A percentile compares a stretch with the other conserved stretches of the same genome.
Conservation (phyloP, 2,888 invertebrate species). For the Camponotus fellah region DNA sequence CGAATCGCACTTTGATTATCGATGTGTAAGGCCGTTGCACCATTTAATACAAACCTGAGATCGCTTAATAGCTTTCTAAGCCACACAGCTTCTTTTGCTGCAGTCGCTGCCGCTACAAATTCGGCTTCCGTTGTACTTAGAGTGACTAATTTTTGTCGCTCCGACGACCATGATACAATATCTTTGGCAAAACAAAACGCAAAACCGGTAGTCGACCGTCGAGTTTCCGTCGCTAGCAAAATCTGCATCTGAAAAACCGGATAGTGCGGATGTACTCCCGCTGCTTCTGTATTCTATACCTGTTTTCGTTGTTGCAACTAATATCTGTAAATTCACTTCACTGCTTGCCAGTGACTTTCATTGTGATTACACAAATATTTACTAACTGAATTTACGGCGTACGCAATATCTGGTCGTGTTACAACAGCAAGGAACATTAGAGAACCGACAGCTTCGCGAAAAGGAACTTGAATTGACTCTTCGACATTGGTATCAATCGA, state of each 20-base stretch:
- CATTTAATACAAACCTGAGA: too few relatives aligned
- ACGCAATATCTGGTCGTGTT: background rate
- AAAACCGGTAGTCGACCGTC: conserved; percentile 1
- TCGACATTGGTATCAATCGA: too few relatives aligned
- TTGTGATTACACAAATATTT: background rate
- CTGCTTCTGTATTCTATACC: background rate
- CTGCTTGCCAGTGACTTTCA: too few relatives aligned
- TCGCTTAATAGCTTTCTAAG: too few relatives aligned
- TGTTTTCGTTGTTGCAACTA: background rate
- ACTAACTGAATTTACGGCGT: background rate
- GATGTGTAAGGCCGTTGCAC: too few relatives aligned
- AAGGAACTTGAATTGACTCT: too few relatives aligned
- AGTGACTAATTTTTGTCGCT: conserved; percentile 60
- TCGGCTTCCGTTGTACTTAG: background rate
- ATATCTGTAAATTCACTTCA: background rate
- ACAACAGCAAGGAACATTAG: conserved; percentile 4
- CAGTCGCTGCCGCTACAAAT: conserved; percentile 71
- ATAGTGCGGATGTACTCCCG: background rate
- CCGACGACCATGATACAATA: conserved; percentile 43
- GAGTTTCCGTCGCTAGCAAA: background rate
- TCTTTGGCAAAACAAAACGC: background rate
- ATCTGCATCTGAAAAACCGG: background rate
- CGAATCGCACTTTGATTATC: too few relatives aligned
- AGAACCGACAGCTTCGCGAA: background rate
- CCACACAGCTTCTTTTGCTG: background rate